Base-by-base conservation (phyloP, 2,797 vertebrate species). In the Gymnoscopelus braueri region DNA sequence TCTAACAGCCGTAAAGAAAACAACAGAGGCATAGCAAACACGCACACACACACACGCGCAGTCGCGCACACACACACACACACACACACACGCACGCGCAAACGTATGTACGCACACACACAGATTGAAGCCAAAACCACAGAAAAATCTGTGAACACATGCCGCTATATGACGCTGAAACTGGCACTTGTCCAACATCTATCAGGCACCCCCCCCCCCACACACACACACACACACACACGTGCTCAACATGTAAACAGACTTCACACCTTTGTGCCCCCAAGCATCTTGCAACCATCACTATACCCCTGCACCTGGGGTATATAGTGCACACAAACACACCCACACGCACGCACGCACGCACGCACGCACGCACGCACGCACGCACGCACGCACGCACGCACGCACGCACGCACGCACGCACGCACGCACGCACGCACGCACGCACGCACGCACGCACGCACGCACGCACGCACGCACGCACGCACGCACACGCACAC, bases 1-100 rank as follows among this genome's bases (percentile, higher is more conserved):
- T 72, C 72, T 80, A 78, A 85, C 81, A 80, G 61, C 74, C 80
- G 82, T 77, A 80, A 86, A 86, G 81, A 78, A 81, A 79, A 82
- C 76, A 80, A 76, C 53, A 79, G 61, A 77, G 67, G 24, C 49
- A 51, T n/a, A 51, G n/a, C 49, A 51, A 13, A n/a, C 54, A 9
- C 10, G 26, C 23, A 44, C 52, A 56, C 39, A 66, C 53, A 47
- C 32, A 65, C 51, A 29, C 50, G 24, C 54, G 12, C 54, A 56
- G n/a, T n/a, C 19, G 1, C 19, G 1, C 19, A 19, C 19, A 19
- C 47, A 9, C 47, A 14, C 65, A 68, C 63, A 35, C 1, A 0
- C 54, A 49, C 68, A 63, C 69, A 61, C 77, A 71, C 24, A 62
- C 14, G 60, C 13, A 75, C 50, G n/a, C 26, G 4, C 47, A 5